These are phyloP conservation scores for Elephantulus edwardii DNA, from an alignment of 2,113 vertebrate species.

Conservation along the genomic window DNA sequence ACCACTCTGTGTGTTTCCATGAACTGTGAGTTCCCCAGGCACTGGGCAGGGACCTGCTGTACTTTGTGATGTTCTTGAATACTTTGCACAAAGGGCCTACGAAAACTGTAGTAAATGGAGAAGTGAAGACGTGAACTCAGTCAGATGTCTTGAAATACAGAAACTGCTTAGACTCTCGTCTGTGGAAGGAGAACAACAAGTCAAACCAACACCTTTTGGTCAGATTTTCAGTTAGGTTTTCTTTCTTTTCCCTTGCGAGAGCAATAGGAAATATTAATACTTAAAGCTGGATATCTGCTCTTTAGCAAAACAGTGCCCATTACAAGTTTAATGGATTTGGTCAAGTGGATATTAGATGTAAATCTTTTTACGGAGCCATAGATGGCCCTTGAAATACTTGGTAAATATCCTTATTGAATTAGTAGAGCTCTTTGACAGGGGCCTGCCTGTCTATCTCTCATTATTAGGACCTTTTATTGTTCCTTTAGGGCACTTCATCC, in stretches of 20 bases:
- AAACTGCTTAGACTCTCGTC: slow-evolving; percentile 10
- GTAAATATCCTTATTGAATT: slow-evolving; percentile 54
- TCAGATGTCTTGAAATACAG: slow-evolving; percentile 19
- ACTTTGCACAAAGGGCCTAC: background rate
- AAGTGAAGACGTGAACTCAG: slow-evolving; percentile 29
- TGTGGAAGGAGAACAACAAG: background rate
- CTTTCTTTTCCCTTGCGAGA: slow-evolving; percentile 57
- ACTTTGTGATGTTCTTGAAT: background rate
- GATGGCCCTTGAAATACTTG: slow-evolving; percentile 56
- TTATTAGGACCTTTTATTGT: slow-evolving; percentile 7
- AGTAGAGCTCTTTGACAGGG: background rate
- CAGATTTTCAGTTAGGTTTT: slow-evolving; percentile 40
- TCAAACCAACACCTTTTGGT: background rate
- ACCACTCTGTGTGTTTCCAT: too few relatives aligned
- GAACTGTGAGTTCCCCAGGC: too few relatives aligned
- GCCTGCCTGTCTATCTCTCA: background rate
- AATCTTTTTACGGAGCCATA: slow-evolving; percentile 64
- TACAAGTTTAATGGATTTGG: slow-evolving; percentile 69
- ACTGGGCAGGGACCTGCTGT: background rate
- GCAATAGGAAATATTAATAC: slow-evolving; percentile 67
- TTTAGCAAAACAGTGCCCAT: slow-evolving; percentile 54
- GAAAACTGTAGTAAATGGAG: slow-evolving; percentile 4
- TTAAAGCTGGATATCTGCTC: slow-evolving; percentile 64
- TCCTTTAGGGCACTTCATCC: background rate
- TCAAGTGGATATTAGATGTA: slow-evolving; percentile 70